Evolutionary conservation across 2,888 invertebrate genomes (phyloP).

Genomic region (Pollenia amentaria): DNA sequence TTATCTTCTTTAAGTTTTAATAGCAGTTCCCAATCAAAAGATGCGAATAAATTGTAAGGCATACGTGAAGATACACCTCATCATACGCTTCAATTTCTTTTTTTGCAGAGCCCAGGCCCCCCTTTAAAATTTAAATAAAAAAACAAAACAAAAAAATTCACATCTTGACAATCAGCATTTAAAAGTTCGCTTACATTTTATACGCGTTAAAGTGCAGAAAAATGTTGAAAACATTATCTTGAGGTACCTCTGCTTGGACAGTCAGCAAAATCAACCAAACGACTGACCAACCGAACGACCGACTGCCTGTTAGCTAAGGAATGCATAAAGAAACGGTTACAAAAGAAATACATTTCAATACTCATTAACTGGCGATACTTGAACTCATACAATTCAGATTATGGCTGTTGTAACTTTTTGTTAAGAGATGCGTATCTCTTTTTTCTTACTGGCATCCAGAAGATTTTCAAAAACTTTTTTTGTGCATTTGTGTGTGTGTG

Average conservation of each 20-base stretch:
- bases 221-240: conserved; percentile 70
- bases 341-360: conserved; percentile 48
- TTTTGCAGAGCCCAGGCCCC: conserved; percentile 12
- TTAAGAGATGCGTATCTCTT: conserved; percentile 46
- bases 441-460: not conserved
- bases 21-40: conserved; percentile 61
- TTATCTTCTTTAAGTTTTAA: conserved; percentile 54
- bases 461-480: not conserved
- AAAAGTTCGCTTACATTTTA: conserved; percentile 64
- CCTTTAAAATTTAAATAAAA: conserved; percentile 24
- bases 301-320: conserved; percentile 24
- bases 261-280: conserved; percentile 7
- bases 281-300: too few species aligned
- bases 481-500: not conserved
- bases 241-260: conserved; percentile 27
- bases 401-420: conserved; percentile 39
- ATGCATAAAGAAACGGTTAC: conserved; percentile 48
- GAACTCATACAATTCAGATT: conserved; percentile 54
- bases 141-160: not conserved
- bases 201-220: conserved; percentile 73
- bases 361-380: conserved; percentile 49
- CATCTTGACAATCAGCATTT: conserved; percentile 68
- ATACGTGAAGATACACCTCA: conserved; percentile 55
- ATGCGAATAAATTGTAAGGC: conserved; percentile 44
- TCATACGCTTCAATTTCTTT: conserved; percentile 29